Evolutionary conservation across 2,113 vertebrate species (phyloP), one percentile per base, ranked within the genome.

Genomic region (Spheniscus mendiculus): DNA sequence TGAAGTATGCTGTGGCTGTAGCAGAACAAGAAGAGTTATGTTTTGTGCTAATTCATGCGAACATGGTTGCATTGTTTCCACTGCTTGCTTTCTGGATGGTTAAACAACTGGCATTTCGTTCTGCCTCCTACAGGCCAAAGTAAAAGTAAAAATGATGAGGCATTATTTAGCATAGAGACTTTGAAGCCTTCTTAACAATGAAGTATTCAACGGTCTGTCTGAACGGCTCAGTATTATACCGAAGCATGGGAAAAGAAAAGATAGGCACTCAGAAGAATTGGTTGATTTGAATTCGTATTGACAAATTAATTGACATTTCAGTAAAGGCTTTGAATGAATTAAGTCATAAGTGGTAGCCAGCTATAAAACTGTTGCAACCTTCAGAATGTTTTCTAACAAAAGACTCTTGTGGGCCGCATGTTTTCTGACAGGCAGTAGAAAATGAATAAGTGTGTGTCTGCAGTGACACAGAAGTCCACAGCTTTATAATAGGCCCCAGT

Each of bases 51-150:
- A 91, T 96, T 87, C 67, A 62, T 91, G 87, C 7, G 1, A 62
- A 95, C 42, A 1, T 20, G 45, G 79, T 92, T 89, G 95, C 89
- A 83, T 96, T 90, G 88, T 94, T 88, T 91, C 53, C 83, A 83
- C 91, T 29, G 91, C 96, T 95, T 97, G 93, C 93, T 94, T 96
- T 97, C 93, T 95, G 91, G 86, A 18, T 97, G 89, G 82, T 96
- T 93, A 67, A 94, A 86, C 95, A 90, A 82, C 77, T 96, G 96
- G 94, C 94, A 95, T 97, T 97, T 77, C 90, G 92, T 95, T 88
- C 61, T 92, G 82, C 88, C 91, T 98, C 91, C 83, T 94, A 91
- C 90, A 94, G 94, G 87, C 88, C 76, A 82, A 87, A 95, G 91
- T 67, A 78, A 72, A 94, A 93, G 67, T 47, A 65, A 84, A 86